Conservation (phyloP, 2,888 invertebrate genomes). For the Phengaris alcon region DNA sequence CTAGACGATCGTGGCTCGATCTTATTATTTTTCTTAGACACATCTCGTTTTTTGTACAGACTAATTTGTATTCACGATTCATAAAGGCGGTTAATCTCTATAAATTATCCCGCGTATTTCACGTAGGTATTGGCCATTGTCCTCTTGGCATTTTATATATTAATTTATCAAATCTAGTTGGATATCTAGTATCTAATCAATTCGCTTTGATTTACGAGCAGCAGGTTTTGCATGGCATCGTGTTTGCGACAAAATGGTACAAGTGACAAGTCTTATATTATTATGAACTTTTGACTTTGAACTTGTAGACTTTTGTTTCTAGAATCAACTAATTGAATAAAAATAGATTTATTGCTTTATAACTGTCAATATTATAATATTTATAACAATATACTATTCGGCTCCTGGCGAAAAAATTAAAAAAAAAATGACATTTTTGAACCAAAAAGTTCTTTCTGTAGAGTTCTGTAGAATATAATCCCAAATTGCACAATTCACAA, state of each 20-base stretch:
- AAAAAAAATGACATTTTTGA: not conserved
- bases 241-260: not conserved
- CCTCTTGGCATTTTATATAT: constrained; percentile 9
- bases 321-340: not conserved
- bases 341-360: not conserved
- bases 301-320: constrained; percentile 4
- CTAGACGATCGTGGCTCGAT: constrained; percentile 71
- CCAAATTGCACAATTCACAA: no score
- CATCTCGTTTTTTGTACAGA: constrained; percentile 72
- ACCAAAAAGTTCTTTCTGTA: not conserved
- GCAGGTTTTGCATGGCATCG: not conserved
- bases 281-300: no score
- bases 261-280: not conserved
- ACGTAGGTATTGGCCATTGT: constrained; percentile 23
- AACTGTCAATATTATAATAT: no score
- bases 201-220: constrained; percentile 3
- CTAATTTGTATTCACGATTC: constrained; percentile 78
- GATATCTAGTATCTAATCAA: constrained; percentile 11
- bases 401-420: not conserved
- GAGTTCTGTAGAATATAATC: not conserved
- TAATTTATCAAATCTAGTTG: constrained; percentile 17
- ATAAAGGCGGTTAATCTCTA: constrained; percentile 70
- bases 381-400: not conserved
- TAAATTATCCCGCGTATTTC: constrained; percentile 50
- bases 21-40: constrained; percentile 74